Evolutionary conservation across 2,888 invertebrate species (phyloP).

Genomic region (Smittia sp.): DNA sequence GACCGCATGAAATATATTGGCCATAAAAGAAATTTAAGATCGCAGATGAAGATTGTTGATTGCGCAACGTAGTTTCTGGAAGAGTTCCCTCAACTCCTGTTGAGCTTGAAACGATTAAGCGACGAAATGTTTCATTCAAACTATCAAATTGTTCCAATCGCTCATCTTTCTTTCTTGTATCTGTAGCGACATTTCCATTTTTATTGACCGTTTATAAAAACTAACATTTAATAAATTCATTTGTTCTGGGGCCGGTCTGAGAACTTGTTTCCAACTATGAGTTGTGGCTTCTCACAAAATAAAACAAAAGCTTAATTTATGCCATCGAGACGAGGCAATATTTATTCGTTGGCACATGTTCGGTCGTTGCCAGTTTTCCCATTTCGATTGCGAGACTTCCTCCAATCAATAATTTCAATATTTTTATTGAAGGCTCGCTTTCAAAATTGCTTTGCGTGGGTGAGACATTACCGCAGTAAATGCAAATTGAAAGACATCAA

Average conservation of each 20-base stretch:
- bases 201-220: neutral
- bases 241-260: neutral
- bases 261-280: slow-evolving; percentile 9
- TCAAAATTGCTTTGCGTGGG: neutral
- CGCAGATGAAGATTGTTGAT: neutral
- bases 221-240: slow-evolving; percentile 4
- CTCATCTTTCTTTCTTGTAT: neutral
- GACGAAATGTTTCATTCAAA: neutral
- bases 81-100: neutral
- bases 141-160: neutral
- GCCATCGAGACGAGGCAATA: neutral
- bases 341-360: neutral
- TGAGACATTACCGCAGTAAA: neutral
- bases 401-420: neutral
- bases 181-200: neutral
- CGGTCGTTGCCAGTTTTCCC: neutral
- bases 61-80: neutral
- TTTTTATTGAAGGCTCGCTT: slow-evolving; percentile 13
- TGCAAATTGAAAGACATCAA: neutral
- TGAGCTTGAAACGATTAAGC: neutral
- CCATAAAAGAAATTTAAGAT: neutral
- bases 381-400: slow-evolving; percentile 2
- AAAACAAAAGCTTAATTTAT: neutral
- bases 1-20: neutral
- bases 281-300: neutral